These are phyloP conservation scores for Bettongia penicillata DNA, from an alignment of 2,113 vertebrate species.

Conservation along the genomic window DNA sequence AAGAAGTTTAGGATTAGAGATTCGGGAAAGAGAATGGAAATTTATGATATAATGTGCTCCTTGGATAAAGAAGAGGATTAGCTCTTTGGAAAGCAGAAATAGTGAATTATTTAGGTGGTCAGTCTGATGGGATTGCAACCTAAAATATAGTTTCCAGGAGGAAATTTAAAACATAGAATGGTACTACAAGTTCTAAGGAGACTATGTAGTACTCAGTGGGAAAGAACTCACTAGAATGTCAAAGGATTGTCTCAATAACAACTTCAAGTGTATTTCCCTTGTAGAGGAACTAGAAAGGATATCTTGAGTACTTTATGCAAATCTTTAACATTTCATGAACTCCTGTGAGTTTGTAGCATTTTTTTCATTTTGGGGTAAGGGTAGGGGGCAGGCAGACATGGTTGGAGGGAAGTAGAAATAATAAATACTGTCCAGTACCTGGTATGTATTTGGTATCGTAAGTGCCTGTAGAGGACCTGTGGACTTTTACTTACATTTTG, in stretches of 20 bases:
- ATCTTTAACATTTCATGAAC: not conserved
- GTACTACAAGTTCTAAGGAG: not conserved
- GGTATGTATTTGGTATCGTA: not conserved
- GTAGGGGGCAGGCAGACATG: not conserved
- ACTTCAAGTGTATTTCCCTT: not conserved
- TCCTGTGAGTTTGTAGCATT: not conserved
- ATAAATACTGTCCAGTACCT: not conserved
- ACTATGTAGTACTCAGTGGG: not conserved
- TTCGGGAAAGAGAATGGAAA: not conserved
- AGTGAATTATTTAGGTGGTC: not conserved
- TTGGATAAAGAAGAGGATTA: not conserved
- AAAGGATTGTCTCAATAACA: not conserved
- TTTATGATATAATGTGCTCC: not conserved
- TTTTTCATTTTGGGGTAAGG: not conserved
- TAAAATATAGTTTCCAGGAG: not conserved
- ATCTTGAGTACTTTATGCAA: not conserved
- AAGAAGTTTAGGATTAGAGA: not conserved
- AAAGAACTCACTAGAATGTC: not conserved
- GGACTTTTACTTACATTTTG: not conserved
- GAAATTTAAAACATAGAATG: not conserved
- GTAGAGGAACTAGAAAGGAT: not conserved
- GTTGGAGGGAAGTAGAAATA: not conserved
- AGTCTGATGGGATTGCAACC: not conserved
- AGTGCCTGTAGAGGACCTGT: not conserved
- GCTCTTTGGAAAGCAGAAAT: not conserved